Conservation (phyloP, 2,888 invertebrate genomes). For the Temnothorax ravouxi region DNA sequence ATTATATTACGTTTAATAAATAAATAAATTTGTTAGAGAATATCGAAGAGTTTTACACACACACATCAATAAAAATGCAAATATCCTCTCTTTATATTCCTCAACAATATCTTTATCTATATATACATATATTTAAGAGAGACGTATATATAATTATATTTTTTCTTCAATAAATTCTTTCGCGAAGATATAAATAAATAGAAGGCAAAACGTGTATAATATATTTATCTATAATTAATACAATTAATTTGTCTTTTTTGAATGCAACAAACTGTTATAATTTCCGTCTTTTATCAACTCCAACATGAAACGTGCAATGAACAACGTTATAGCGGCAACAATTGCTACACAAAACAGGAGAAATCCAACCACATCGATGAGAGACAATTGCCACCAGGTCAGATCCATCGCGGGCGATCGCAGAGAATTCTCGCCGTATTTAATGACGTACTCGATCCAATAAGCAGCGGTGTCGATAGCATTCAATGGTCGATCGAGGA, state of each 20-base stretch:
- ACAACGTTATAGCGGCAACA: constrained; percentile 11
- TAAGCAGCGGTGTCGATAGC: constrained; percentile 79
- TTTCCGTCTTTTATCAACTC: constrained; percentile 5
- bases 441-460: constrained; percentile 81
- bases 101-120: neutral
- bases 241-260: constrained; percentile 61
- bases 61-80: neutral
- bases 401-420: constrained; percentile 79
- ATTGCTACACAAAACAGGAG: neutral
- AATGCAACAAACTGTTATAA: neutral
- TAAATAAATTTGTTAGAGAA: constrained; percentile 31
- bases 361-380: constrained; percentile 77
- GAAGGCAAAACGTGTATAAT: neutral
- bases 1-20: constrained; percentile 44
- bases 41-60: neutral
- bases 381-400: constrained; percentile 81
- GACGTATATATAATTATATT: neutral
- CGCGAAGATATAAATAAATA: constrained; percentile 2
- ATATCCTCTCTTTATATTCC: neutral
- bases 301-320: constrained; percentile 31
- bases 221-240: neutral
- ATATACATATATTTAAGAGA: neutral
- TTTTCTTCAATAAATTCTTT: neutral
- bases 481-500: constrained; percentile 79
- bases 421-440: constrained; percentile 76